Conservation (phyloP, 2,113 vertebrate genomes). For the Ondatra zibethicus region DNA sequence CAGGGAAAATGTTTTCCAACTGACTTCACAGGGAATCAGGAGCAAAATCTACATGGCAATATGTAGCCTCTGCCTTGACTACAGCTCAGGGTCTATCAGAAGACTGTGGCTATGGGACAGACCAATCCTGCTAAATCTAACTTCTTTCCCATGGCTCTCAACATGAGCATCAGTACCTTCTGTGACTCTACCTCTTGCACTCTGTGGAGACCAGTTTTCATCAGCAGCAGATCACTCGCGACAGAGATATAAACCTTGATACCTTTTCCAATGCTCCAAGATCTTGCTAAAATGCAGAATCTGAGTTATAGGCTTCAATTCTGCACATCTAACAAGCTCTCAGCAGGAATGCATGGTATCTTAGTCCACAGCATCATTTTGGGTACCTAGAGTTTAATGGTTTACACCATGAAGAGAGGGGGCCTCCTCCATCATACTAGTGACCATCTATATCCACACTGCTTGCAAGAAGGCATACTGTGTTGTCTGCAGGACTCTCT, state of each 20-base stretch:
- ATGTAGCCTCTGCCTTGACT: background rate
- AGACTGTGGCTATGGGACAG: rapidly evolving
- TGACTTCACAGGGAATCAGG: background rate
- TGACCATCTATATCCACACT: no score
- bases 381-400: background rate
- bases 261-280: no score
- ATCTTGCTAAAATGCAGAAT: background rate
- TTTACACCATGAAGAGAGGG: no score
- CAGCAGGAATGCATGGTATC: no score
- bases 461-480: background rate
- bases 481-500: background rate
- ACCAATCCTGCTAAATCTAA: background rate
- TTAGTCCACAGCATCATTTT: no score
- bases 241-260: background rate
- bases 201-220: background rate
- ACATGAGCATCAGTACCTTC: background rate
- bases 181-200: no score
- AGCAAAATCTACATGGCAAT: background rate
- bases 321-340: background rate
- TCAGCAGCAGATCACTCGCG: background rate
- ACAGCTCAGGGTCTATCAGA: rapidly evolving
- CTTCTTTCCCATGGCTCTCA: rapidly evolving
- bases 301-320: background rate
- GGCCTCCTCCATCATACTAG: background rate
- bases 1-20: background rate